Evolutionary conservation across 1,140 invertebrate species (phyloP).

Genomic region (Cephus cinctus): DNA sequence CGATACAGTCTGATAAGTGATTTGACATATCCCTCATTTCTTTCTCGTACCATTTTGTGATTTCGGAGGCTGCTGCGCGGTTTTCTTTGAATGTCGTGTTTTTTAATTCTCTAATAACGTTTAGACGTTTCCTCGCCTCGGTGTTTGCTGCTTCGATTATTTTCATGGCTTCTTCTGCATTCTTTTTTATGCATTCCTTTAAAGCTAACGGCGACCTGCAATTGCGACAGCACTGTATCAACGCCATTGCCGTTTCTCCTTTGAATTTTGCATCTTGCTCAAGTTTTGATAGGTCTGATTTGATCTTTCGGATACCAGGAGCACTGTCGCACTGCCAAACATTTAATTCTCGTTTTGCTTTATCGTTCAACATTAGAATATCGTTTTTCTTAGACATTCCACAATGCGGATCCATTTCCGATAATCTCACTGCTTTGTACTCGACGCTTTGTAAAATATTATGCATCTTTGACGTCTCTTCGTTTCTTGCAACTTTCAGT

Average conservation of each 20-base stretch:
- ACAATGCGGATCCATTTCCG: constrained; percentile 12
- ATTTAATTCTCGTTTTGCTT: constrained; percentile 13
- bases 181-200: constrained; percentile 12
- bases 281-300: constrained; percentile 8
- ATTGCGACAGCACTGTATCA: background rate
- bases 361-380: constrained; percentile 14
- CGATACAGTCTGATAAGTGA: constrained; percentile 11
- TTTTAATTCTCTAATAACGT: background rate
- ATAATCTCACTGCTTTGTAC: constrained; percentile 11
- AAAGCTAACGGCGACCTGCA: constrained; percentile 6
- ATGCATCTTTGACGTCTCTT: background rate
- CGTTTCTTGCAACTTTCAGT: background rate
- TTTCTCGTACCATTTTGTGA: constrained; percentile 12
- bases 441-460: constrained; percentile 8
- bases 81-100: no score
- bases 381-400: constrained; percentile 16
- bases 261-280: background rate
- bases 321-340: background rate
- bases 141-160: constrained; percentile 20
- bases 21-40: constrained; percentile 4
- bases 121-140: constrained; percentile 5
- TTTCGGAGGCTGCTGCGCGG: no score
- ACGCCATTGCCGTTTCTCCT: background rate
- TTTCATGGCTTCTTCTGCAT: background rate
- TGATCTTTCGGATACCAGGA: constrained; percentile 1